A percentile compares a stretch with the other conserved stretches of the same genome.
These are phyloP conservation scores for Formica exsecta DNA, from an alignment of 1,140 invertebrate genomes.

Conservation along the genomic window DNA sequence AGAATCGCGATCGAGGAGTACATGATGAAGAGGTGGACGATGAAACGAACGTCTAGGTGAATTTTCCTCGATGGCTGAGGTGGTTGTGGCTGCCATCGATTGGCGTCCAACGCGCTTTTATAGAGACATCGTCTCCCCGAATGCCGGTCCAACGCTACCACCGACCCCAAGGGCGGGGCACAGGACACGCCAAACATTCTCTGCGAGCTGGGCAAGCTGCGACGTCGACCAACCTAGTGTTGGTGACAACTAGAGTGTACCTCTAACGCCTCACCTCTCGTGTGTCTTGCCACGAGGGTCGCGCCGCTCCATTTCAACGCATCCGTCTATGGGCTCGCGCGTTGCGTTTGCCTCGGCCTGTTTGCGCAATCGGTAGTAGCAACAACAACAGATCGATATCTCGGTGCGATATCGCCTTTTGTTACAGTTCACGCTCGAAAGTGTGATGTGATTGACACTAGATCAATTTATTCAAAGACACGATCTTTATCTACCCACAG, in stretches of 20 bases:
- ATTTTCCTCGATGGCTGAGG: constrained; percentile 68
- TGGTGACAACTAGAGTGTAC: constrained; percentile 71
- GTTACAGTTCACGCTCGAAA: neutral
- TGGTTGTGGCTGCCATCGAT: constrained; percentile 78
- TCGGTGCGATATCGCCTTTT: constrained; percentile 35
- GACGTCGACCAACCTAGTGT: constrained; percentile 66
- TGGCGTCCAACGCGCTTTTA: constrained; percentile 79
- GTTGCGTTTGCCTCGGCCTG: constrained; percentile 46
- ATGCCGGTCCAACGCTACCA: constrained; percentile 68
- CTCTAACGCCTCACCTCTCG: constrained; percentile 72
- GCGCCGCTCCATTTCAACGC: constrained; percentile 54
- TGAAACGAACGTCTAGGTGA: constrained; percentile 40
- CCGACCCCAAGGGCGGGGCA: constrained; percentile 84
- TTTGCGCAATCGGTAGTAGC: neutral
- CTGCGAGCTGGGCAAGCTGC: constrained; percentile 59
- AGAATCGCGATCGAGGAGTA: constrained; percentile 76
- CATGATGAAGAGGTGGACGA: constrained; percentile 73
- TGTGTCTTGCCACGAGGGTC: constrained; percentile 54
- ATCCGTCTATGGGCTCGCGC: constrained; percentile 39
- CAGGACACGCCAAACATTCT: constrained; percentile 83
- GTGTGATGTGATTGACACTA: neutral
- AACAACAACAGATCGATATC: constrained; percentile 38
- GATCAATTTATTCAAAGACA: neutral
- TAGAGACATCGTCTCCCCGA: constrained; percentile 75
- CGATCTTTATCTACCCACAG: neutral